Evolutionary conservation across 2,888 invertebrate genomes (phyloP), one percentile per base, ranked within the genome.

Genomic region (Stenoptilia bipunctidactyla): DNA sequence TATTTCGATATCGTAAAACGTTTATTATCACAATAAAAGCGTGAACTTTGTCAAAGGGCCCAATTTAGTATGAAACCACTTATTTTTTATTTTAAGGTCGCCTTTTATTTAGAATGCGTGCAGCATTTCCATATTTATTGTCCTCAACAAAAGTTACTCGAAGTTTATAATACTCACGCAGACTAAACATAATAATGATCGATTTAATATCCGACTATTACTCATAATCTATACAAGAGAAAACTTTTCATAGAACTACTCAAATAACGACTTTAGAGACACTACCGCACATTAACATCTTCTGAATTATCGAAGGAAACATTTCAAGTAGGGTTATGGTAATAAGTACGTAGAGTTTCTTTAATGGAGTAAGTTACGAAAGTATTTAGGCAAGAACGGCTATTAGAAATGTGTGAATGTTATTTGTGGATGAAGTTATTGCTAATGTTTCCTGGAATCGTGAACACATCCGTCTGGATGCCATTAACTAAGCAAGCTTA

Each of bases 361-460:
- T 64, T 74, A 75, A 79, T 74, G 73, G 75, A 69, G 58, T 65
- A 58, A 75, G 69, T 76, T 77, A 55, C 62, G 64, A 66, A 74
- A 75, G 72, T 74, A 74, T 75, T 71, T 69, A 68, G 65, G 63
- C 68, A 70, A 61, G 56, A 66, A 64, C 64, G 68, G 68, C 68
- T 72, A 77, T 76, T 70, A 67, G 66, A 75, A 73, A 72, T 71
- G 71, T 72, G 75, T 71, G 76, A 74, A 79, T 67, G 66, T 74
- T 72, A 77, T 76, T 79, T 79, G 76, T 75, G 69, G 71, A 58
- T 55, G 61, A 77, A 77, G 66, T 79, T 77, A 52, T 54, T 64
- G 67, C 64, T 74, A 70, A 73, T 70, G 72, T 68, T 66, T 62
- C 55, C 64, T 53, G 66, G 57, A 63, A 63, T 64, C 62, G 55